These are phyloP conservation scores for Palythoa grandiflora DNA, from an alignment of 92 coral and sea anemone genomes.

Conservation along the genomic window DNA sequence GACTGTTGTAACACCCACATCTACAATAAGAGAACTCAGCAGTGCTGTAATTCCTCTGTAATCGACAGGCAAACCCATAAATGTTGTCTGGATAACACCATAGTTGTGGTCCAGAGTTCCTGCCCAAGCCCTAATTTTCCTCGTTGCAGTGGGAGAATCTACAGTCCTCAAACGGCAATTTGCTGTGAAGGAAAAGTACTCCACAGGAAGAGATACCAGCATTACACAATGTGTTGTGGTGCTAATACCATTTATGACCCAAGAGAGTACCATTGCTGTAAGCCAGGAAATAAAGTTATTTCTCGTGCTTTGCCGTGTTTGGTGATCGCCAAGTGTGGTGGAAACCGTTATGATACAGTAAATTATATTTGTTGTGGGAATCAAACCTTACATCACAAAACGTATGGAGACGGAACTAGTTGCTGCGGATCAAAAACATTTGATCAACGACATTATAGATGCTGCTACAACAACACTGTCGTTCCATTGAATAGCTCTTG, in stretches of 20 bases:
- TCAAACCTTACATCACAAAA: neutral
- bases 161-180: neutral
- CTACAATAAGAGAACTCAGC: conserved; percentile 13
- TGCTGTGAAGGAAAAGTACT: neutral
- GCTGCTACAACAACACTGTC: conserved; percentile 4
- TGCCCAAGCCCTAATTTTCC: neutral
- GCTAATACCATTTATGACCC: neutral
- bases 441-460: neutral
- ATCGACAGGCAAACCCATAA: conserved; percentile 12
- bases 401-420: neutral
- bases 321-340: neutral
- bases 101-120: neutral
- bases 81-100: neutral
- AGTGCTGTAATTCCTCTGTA: conserved; percentile 5
- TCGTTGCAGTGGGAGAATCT: neutral
- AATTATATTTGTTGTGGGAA: conserved; percentile 5
- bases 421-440: neutral
- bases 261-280: conserved; percentile 2
- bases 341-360: neutral
- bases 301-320: conserved; percentile 9
- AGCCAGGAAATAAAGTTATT: neutral
- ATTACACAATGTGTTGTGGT: conserved; percentile 9
- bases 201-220: neutral
- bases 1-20: neutral
- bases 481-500: neutral